These are phyloP conservation scores for Caenorhabditis tropicalis DNA, from an alignment of 1,140 invertebrate genomes.

Conservation along the genomic window DNA sequence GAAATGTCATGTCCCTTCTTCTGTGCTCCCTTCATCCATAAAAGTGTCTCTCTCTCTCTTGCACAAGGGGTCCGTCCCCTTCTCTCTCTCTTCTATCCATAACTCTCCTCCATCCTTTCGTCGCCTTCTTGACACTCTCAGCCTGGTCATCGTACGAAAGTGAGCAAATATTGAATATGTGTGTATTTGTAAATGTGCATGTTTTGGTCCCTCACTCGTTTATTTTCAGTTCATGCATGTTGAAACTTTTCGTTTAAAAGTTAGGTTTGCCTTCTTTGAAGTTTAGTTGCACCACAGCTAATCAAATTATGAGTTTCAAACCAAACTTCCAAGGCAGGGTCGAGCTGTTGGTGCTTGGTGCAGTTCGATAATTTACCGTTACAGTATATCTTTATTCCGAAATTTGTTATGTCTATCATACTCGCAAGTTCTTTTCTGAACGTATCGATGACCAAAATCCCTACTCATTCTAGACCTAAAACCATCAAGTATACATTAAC, in stretches of 20 bases:
- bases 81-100: background rate
- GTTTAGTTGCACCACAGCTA: too few relatives aligned
- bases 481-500: slow-evolving; percentile 36
- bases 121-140: slow-evolving; percentile 31
- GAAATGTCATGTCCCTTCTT: slow-evolving; percentile 22
- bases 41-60: slow-evolving; percentile 21
- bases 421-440: too few relatives aligned
- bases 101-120: slow-evolving; percentile 4
- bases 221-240: background rate
- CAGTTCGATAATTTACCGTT: too few relatives aligned
- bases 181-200: slow-evolving; percentile 32
- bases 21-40: slow-evolving; percentile 31
- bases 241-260: too few relatives aligned
- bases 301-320: too few relatives aligned
- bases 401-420: too few relatives aligned
- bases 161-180: background rate
- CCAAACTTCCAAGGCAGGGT: too few relatives aligned
- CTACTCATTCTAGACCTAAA: background rate
- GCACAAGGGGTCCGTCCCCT: background rate
- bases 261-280: too few relatives aligned
- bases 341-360: too few relatives aligned
- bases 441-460: background rate
- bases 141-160: background rate
- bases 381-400: too few relatives aligned
- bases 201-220: background rate